Evolutionary conservation across 35 echinoderm and acorn worm genomes (phyloP).

Genomic region (Lytechinus variegatus): DNA sequence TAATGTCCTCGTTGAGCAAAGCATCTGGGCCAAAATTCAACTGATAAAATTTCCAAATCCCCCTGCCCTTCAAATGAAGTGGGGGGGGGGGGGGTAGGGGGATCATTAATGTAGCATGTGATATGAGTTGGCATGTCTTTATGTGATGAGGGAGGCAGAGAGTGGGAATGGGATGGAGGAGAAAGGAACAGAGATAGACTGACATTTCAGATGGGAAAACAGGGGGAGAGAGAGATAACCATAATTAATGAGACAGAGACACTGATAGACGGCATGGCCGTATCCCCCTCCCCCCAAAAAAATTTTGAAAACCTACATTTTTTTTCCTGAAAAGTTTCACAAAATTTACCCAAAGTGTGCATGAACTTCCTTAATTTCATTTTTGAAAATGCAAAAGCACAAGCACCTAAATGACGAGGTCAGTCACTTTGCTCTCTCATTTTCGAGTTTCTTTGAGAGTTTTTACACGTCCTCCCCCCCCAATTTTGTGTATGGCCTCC

Average conservation of each 20-base stretch:
- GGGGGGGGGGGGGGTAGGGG: neutral
- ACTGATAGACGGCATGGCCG: neutral
- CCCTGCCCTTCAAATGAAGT: neutral
- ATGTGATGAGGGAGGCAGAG: neutral
- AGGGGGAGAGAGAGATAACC: neutral
- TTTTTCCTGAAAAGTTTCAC: no score
- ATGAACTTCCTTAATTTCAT: no score
- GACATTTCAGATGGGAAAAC: neutral
- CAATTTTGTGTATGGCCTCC: no score
- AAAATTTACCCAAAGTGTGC: no score
- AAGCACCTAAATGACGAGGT: no score
- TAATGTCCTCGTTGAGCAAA: neutral
- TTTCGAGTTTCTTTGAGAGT: no score
- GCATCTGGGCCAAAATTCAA: constrained; percentile 1
- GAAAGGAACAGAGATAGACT: neutral
- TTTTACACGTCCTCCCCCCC: no score
- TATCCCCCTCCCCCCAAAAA: no score
- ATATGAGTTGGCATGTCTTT: neutral
- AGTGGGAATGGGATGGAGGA: no score
- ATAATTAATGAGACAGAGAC: neutral
- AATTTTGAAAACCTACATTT: no score
- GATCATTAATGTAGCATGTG: neutral
- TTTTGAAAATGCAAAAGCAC: no score
- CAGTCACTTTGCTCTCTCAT: no score
- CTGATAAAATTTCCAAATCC: neutral